These are phyloP conservation scores for Holcopasites calliopsidis DNA, from an alignment of 1,140 invertebrate genomes.

Conservation along the genomic window DNA sequence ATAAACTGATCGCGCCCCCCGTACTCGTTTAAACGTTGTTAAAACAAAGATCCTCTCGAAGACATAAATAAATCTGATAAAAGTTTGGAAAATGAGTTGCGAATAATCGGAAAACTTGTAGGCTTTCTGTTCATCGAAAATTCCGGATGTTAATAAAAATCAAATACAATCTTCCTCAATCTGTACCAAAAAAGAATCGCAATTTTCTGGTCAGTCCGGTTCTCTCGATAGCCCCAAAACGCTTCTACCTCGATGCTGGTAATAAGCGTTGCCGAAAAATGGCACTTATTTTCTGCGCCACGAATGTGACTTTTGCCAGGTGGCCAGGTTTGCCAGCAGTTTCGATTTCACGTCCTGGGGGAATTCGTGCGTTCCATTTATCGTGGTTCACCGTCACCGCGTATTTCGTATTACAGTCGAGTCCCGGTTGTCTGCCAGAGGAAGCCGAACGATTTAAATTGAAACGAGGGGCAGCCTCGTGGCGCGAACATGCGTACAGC, in stretches of 20 bases:
- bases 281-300: not conserved
- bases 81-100: too few species aligned
- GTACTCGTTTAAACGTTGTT: not conserved
- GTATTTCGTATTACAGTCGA: constrained; percentile 31
- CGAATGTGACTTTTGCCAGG: constrained; percentile 14
- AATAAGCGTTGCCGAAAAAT: not conserved
- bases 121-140: not conserved
- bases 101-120: not conserved
- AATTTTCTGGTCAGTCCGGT: not conserved
- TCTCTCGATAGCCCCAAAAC: not conserved
- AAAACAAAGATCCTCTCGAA: not conserved
- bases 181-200: not conserved
- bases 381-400: constrained; percentile 23
- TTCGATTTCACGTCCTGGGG: constrained; percentile 22
- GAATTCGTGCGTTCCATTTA: not conserved
- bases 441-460: constrained; percentile 45
- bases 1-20: not conserved
- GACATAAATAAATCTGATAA: too few species aligned
- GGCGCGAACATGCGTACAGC: not conserved
- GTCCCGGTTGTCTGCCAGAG: not conserved
- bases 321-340: constrained; percentile 5
- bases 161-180: not conserved
- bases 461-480: constrained; percentile 10
- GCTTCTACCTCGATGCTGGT: not conserved
- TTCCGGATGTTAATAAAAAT: constrained; percentile 7